Conservation (phyloP, 2,113 vertebrate species). For the Percina caprodes region DNA sequence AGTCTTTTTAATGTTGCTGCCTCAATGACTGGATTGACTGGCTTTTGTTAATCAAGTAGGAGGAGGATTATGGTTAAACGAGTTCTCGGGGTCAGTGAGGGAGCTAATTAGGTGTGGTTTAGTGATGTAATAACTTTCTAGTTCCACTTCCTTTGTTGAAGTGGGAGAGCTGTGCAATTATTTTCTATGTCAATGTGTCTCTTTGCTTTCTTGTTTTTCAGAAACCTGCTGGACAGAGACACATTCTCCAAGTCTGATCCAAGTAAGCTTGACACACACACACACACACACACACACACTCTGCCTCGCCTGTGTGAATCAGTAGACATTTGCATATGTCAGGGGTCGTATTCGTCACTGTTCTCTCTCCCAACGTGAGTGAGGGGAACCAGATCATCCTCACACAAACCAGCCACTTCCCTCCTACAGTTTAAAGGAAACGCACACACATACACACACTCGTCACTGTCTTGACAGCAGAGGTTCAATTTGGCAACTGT, state of each 20-base stretch:
- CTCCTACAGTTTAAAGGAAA: constrained; percentile 32
- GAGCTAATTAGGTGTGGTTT: constrained; percentile 48
- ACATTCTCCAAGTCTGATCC: constrained; percentile 97
- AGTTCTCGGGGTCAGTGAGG: constrained; percentile 25
- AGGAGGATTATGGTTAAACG: constrained; percentile 44
- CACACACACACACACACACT: constrained; percentile 2
- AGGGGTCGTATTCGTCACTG: constrained; percentile 72
- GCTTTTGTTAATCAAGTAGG: constrained; percentile 56
- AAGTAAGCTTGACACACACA: constrained; percentile 83
- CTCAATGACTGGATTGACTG: constrained; percentile 19
- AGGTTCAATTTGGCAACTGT: constrained; percentile 48
- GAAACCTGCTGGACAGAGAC: constrained; percentile 93
- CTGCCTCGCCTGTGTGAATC: constrained; percentile 61
- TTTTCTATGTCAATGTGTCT: constrained; percentile 19
- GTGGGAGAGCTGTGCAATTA: constrained; percentile 4
- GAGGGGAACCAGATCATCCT: constrained; percentile 60
- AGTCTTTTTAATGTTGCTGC: constrained; percentile 53
- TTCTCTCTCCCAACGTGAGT: constrained; percentile 58
- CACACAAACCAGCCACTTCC: constrained; percentile 44
- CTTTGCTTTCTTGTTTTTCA: constrained; percentile 70
- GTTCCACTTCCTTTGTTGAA: constrained; percentile 34
- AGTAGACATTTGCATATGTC: constrained; percentile 79
- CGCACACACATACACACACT: constrained; percentile 33
- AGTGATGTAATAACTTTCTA: constrained; percentile 35
- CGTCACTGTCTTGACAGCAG: constrained; percentile 48